phyloP scores from a whole-genome alignment of 2,888 invertebrate genomes.

The Platypus cylindrus region DNA sequence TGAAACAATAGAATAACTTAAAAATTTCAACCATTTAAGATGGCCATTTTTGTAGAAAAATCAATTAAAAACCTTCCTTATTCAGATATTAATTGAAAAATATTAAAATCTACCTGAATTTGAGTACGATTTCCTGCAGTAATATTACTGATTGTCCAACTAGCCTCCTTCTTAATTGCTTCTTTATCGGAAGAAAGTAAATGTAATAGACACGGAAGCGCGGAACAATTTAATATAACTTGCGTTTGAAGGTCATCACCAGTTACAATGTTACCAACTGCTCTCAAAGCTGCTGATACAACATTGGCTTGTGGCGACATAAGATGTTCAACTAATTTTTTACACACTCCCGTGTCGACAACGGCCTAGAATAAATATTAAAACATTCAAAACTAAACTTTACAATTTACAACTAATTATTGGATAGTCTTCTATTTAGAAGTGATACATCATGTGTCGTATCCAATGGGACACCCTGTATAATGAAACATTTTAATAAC shows the following conservation, averaged over 20 bases:
- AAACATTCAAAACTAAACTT: neutral
- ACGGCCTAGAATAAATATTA: slow-evolving; percentile 51
- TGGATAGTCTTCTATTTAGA: neutral
- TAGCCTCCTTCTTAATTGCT: slow-evolving; percentile 85
- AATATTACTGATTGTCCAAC: slow-evolving; percentile 95
- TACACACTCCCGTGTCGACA: slow-evolving; percentile 88
- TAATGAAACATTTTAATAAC: neutral
- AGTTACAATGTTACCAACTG: slow-evolving; percentile 97
- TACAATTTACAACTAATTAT: neutral
- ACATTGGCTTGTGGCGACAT: slow-evolving; percentile 77
- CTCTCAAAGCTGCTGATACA: slow-evolving; percentile 82
- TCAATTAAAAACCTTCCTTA: no score
- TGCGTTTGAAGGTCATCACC: slow-evolving; percentile 95
- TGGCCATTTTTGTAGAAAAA: no score
- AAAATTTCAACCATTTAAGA: no score
- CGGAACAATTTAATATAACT: slow-evolving; percentile 72
- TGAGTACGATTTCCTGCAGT: slow-evolving; percentile 90
- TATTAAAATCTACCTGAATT: slow-evolving; percentile 66
- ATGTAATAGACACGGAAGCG: slow-evolving; percentile 70
- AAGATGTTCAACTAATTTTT: slow-evolving; percentile 38
- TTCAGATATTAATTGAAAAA: neutral
- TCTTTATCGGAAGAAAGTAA: slow-evolving; percentile 68
- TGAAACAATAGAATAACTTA: no score
- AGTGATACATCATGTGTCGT: neutral
- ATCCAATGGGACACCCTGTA: neutral